These are phyloP conservation scores for Myrmecophaga tridactyla DNA, from an alignment of 2,113 vertebrate genomes.

Conservation along the genomic window DNA sequence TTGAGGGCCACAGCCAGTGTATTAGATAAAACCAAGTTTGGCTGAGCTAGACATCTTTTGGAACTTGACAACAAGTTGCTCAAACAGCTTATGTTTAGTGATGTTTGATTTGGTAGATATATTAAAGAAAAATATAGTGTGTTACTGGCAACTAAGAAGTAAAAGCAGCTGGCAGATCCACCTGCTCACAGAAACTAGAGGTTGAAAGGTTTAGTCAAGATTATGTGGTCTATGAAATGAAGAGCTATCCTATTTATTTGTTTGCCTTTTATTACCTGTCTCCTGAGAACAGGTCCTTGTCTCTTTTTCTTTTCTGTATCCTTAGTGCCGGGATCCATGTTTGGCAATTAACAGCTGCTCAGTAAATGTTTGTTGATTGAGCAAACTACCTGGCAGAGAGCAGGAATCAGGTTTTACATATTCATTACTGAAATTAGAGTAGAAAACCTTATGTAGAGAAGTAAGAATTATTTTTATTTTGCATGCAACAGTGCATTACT, in stretches of 20 bases:
- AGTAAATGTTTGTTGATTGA: neutral
- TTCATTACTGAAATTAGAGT: neutral
- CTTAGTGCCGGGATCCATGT: neutral
- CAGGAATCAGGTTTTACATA: constrained; percentile 35
- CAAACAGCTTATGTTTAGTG: neutral
- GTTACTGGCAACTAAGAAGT: neutral
- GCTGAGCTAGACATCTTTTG: neutral
- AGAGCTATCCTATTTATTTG: neutral
- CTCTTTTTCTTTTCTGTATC: neutral
- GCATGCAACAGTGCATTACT: neutral
- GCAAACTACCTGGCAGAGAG: neutral
- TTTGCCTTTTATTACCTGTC: neutral
- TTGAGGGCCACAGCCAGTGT: neutral
- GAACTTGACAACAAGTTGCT: neutral
- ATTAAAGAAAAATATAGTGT: neutral
- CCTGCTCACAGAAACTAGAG: neutral
- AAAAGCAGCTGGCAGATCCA: neutral
- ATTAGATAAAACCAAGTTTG: neutral
- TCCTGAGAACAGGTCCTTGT: neutral
- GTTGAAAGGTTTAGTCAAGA: neutral
- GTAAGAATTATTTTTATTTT: constrained; percentile 33
- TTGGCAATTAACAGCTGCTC: neutral
- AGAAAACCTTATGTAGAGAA: neutral
- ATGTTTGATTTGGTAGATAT: constrained; percentile 17
- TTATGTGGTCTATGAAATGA: neutral